Percentiles rank a stretch among this genome's conserved stretches.
phyloP scores from a whole-genome alignment of 2,113 vertebrate species.

The Triplophysa rosa region DNA sequence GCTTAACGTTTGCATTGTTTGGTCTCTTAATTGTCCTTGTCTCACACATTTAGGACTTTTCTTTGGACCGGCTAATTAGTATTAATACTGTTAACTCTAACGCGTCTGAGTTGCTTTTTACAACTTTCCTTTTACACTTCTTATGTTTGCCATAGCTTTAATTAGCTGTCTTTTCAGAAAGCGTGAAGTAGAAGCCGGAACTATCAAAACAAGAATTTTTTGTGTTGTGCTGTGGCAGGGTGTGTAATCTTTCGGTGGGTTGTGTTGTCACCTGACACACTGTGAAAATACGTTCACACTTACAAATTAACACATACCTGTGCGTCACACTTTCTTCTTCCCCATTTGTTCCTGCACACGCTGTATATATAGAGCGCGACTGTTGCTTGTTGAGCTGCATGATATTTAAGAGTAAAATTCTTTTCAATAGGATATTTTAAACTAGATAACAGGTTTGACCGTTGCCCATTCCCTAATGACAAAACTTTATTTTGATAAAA shows the following conservation, averaged over 20 bases:
- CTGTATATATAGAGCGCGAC: no score
- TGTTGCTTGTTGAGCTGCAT: background rate
- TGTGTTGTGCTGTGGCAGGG: background rate
- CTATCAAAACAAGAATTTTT: constrained; percentile 8
- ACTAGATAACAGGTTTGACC: background rate
- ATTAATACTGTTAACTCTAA: background rate
- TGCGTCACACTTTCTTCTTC: background rate
- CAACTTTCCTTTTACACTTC: constrained; percentile 6
- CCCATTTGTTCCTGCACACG: background rate
- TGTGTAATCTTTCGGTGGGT: background rate
- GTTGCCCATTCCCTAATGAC: background rate
- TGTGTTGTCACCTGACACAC: background rate
- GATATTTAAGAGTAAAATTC: background rate
- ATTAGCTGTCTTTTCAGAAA: background rate
- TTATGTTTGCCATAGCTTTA: background rate
- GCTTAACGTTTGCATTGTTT: constrained; percentile 50
- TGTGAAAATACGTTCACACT: constrained; percentile 1
- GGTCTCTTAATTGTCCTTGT: constrained; percentile 50
- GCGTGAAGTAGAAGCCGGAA: background rate
- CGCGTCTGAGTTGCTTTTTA: background rate
- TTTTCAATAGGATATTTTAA: background rate
- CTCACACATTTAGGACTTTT: constrained; percentile 29
- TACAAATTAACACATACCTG: constrained; percentile 20
- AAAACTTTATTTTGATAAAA: background rate
- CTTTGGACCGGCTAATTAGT: constrained; percentile 18